These are phyloP conservation scores for Hyles vespertilio DNA, from an alignment of 1,140 invertebrate species.

Conservation along the genomic window DNA sequence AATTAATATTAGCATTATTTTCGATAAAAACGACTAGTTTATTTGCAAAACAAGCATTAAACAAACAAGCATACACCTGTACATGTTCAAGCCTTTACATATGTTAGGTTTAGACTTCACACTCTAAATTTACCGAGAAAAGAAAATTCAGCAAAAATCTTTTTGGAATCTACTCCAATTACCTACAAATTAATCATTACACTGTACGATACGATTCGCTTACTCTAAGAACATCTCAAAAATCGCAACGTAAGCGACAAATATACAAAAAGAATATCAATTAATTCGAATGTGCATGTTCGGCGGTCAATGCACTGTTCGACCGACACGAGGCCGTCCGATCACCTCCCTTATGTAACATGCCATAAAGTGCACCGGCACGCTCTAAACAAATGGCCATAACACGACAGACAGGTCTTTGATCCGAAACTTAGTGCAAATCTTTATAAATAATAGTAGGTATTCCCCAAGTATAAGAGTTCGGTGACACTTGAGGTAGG, in stretches of 20 bases:
- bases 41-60: too few relatives aligned
- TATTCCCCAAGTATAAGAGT: conserved; percentile 9
- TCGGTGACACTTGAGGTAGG: conserved; percentile 19
- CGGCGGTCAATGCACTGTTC: conserved; percentile 56
- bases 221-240: conserved; percentile 1
- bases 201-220: not conserved
- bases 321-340: conserved; percentile 64
- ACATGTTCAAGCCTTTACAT: too few relatives aligned
- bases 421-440: conserved; percentile 41
- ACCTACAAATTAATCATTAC: not conserved
- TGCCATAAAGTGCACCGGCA: conserved; percentile 44
- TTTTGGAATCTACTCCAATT: not conserved
- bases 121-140: not conserved
- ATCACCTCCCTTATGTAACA: conserved; percentile 67
- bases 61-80: too few relatives aligned
- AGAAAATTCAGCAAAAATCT: conserved; percentile 3
- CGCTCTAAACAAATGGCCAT: conserved; percentile 41
- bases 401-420: conserved; percentile 42
- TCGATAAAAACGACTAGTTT: too few relatives aligned
- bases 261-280: conserved; percentile 25
- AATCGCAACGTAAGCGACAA: conserved; percentile 2
- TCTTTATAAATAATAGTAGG: conserved; percentile 11
- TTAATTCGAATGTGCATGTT: conserved; percentile 54
- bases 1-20: too few relatives aligned
- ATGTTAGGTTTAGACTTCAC: too few relatives aligned